Base-by-base conservation (phyloP, 2,888 invertebrate species). In the Chalcosyrphus nemorum region DNA sequence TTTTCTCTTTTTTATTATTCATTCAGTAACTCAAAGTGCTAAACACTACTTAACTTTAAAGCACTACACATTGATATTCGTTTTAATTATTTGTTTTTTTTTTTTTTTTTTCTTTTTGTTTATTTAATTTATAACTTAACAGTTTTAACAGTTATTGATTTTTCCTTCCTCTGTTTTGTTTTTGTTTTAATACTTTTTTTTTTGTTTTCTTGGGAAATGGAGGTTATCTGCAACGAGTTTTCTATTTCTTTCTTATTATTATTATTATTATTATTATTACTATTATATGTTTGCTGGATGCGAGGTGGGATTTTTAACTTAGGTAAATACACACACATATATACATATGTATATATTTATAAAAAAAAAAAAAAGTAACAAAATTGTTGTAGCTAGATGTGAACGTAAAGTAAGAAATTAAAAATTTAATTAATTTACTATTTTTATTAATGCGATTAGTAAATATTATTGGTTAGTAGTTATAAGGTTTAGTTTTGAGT, bases 1-100 rank as follows among this genome's bases (percentile, higher is more conserved):
- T 54, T 45, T 41, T 9, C 57, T 54, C 35, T 59, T 45, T n/a
- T 63, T 70, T 77, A 77, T 81, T 81, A 52, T 81, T 77, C 65
- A 77, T 77, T 77, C 59, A 71, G 63, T 77, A 81, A 81, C 77
- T 81, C 81, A 81, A 81, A 81, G 81, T 81, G 81, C 81, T 81
- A 81, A 76, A 72, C 76, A 77, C 81, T 81, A 81, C 81, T 52
- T 81, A 71, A 81, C 65, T 81, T 81, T 77, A 77, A 81, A 81
- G 77, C 81, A 81, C 81, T 81, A 81, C 81, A 81, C 81, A 81
- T 81, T 77, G 71, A 81, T 81, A 81, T 77, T 77, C 45, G 65
- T 41, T 59, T 72, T 54, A 35, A 54, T 66, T 54, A 54, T 68
- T 54, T 57, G 17, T 59, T 76, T 71, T 61, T 77, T 77, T 77